Conservation (phyloP, 30 jellyfish, hydroid and myxozoan genomes). For the Cassiopea andromeda region DNA sequence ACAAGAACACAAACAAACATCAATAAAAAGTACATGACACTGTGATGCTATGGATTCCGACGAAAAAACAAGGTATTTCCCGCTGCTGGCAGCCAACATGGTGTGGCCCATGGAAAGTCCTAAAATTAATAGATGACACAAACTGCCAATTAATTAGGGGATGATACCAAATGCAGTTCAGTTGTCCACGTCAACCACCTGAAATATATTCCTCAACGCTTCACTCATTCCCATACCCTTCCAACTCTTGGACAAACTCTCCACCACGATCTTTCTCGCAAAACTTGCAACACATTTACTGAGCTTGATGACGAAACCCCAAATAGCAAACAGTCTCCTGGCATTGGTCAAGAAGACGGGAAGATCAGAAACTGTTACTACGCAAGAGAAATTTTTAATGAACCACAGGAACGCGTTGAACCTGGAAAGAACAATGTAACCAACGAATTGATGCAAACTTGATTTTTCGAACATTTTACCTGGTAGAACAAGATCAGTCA, state of each 20-base stretch:
- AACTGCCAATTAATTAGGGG: background rate
- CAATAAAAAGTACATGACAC: constrained; percentile 37
- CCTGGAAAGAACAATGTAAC: background rate
- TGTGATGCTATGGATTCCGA: constrained; percentile 32
- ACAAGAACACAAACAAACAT: constrained; percentile 21
- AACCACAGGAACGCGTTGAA: background rate
- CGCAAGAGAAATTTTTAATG: background rate
- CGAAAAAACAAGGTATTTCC: constrained; percentile 18
- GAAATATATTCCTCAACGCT: background rate
- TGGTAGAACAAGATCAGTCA: background rate
- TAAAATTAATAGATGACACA: background rate
- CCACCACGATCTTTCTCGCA: background rate
- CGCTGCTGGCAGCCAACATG: constrained; percentile 56
- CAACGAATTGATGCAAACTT: background rate
- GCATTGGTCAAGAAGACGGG: background rate
- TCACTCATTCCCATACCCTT: background rate
- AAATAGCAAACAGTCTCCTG: background rate
- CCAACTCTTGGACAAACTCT: background rate
- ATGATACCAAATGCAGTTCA: background rate
- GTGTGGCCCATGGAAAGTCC: constrained; percentile 41
- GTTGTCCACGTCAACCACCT: background rate
- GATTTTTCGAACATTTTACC: background rate
- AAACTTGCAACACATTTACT: background rate
- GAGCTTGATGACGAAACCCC: background rate
- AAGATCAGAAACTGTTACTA: background rate